These are phyloP conservation scores for Asarcornis scutulata DNA, from an alignment of 2,113 vertebrate genomes.

Conservation along the genomic window DNA sequence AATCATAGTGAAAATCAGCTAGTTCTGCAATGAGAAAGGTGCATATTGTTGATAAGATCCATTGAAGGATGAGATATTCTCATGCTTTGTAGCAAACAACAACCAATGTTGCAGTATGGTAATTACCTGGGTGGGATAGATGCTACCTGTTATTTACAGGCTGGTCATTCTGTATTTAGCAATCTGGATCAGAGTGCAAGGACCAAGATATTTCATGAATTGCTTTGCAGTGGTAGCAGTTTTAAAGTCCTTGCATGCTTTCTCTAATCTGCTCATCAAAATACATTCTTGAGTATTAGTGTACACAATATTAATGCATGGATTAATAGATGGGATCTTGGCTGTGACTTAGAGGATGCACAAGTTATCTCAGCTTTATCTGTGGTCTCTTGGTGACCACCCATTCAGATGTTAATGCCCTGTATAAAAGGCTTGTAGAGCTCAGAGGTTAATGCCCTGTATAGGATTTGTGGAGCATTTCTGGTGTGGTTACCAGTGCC, in stretches of 20 bases:
- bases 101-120: neutral
- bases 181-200: neutral
- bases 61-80: neutral
- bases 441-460: neutral
- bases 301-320: neutral
- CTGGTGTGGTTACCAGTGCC: neutral
- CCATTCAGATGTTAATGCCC: neutral
- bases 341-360: neutral
- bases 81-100: neutral
- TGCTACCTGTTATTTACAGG: neutral
- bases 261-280: neutral
- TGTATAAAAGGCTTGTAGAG: neutral
- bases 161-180: neutral
- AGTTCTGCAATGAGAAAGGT: neutral
- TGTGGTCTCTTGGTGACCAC: neutral
- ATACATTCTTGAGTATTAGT: neutral
- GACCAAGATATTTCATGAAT: neutral
- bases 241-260: neutral
- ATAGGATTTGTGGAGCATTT: neutral
- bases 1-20: neutral
- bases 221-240: neutral
- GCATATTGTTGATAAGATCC: accelerated
- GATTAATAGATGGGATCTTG: neutral
- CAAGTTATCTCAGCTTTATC: neutral
- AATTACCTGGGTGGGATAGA: neutral